These are phyloP conservation scores for Drosophila mojavensis DNA, from an alignment of 1,140 invertebrate species.

Conservation along the genomic window DNA sequence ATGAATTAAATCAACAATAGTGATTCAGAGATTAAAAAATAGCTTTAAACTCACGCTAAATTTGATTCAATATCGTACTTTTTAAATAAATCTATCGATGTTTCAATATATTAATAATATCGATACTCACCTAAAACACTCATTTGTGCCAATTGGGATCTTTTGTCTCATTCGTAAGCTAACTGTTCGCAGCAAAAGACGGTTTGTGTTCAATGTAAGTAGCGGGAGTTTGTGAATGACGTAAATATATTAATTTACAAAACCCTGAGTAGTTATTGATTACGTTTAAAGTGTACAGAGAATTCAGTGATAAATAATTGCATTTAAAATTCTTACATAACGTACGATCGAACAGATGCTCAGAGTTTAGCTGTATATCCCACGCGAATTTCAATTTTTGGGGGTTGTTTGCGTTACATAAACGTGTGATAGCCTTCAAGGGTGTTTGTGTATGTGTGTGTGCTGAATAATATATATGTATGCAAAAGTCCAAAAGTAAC, in stretches of 20 bases:
- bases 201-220: slow-evolving; percentile 81
- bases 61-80: not conserved
- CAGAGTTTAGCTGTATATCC: slow-evolving; percentile 9
- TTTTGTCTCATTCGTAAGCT: slow-evolving; percentile 65
- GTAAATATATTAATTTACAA: slow-evolving; percentile 54
- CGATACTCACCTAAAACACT: not conserved
- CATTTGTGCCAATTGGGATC: slow-evolving; percentile 23
- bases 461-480: slow-evolving; percentile 10
- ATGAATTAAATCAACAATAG: too few relatives aligned
- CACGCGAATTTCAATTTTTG: slow-evolving; percentile 47
- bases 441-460: slow-evolving; percentile 31
- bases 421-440: slow-evolving; percentile 53
- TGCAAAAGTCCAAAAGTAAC: slow-evolving; percentile 34
- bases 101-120: not conserved
- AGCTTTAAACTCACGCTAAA: not conserved
- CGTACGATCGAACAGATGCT: not conserved
- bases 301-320: slow-evolving; percentile 4
- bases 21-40: too few relatives aligned
- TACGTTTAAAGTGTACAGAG: slow-evolving; percentile 26
- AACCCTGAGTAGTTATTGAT: slow-evolving; percentile 33
- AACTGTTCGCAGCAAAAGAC: slow-evolving; percentile 54
- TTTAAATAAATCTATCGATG: slow-evolving; percentile 8
- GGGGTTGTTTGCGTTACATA: slow-evolving; percentile 76
- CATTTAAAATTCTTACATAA: slow-evolving; percentile 41
- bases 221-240: slow-evolving; percentile 63